Percentiles rank a stretch among this genome's conserved stretches.
phyloP scores from a whole-genome alignment of 2,888 invertebrate genomes.

The Odiellus spinosus region DNA sequence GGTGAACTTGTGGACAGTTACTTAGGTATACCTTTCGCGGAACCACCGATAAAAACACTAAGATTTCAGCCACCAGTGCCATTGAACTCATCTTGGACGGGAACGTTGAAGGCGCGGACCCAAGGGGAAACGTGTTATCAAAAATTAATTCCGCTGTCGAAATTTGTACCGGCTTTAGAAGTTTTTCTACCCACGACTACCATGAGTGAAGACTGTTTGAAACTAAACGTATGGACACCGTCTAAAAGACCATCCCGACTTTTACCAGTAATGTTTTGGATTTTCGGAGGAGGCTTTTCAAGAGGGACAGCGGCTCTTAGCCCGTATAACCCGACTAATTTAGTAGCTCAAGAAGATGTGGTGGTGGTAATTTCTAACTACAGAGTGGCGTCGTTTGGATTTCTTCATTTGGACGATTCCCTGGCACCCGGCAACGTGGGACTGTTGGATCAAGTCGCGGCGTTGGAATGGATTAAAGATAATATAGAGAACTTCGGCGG shows the following conservation, averaged over 20 bases:
- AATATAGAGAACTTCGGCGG: slow-evolving; percentile 38
- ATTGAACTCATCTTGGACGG: too few relatives aligned
- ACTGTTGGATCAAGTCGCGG: slow-evolving; percentile 35
- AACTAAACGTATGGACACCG: slow-evolving; percentile 38
- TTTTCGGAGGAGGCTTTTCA: slow-evolving; percentile 36
- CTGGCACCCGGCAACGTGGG: slow-evolving; percentile 49
- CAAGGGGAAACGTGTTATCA: too few relatives aligned
- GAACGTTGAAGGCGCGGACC: too few relatives aligned
- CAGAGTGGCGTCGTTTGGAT: slow-evolving; percentile 33
- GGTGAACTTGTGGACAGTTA: too few relatives aligned
- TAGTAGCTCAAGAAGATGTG: slow-evolving; percentile 30
- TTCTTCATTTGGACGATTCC: slow-evolving; percentile 26
- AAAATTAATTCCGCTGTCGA: too few relatives aligned
- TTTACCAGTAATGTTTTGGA: slow-evolving; percentile 22
- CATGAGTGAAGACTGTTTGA: slow-evolving; percentile 35
- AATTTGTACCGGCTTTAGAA: too few relatives aligned
- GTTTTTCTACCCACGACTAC: slow-evolving; percentile 26
- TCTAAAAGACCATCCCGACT: slow-evolving; percentile 34
- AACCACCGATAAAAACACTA: too few relatives aligned
- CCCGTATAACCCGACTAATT: slow-evolving; percentile 34
- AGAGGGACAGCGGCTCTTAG: slow-evolving; percentile 32
- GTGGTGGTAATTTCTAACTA: slow-evolving; percentile 38
- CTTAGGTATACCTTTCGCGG: too few relatives aligned
- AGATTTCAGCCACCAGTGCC: too few relatives aligned
- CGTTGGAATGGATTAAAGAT: slow-evolving; percentile 38